Evolutionary conservation across 2,797 vertebrate genomes (phyloP), one percentile per base, ranked within the genome.

Genomic region (Sebastes variabilis): DNA sequence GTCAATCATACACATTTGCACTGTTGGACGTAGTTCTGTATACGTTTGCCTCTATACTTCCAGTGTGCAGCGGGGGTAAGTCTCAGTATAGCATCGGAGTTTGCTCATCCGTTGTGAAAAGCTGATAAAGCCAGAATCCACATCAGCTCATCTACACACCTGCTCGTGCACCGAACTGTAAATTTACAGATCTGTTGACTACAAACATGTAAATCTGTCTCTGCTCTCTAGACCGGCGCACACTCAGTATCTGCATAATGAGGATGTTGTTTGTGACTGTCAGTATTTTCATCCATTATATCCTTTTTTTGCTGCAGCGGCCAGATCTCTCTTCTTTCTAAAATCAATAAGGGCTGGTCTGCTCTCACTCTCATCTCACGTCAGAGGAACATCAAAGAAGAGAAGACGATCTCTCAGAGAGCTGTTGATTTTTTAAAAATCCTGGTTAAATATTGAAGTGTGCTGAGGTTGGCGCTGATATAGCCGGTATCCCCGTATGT

Each of bases 191-290:
- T 74, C 72, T 86, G 76, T 77, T 60, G 58, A 80, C 52, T 2
- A 8, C 65, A 86, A 80, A 87, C 77, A 85, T 24, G 60, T 58
- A 42, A 86, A 82, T 82, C 77, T 67, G 67, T 55, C 34, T 58
- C 36, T 72, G 65, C 36, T 54, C 27, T 54, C n/a, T 4, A 13
- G 58, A 36, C 49, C 69, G 30, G 18, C 7, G 27, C 22, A 52
- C 65, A 52, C 52, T 42, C 56, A 46, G 32, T 38, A 13, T 34
- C 52, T 46, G 38, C 30, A 16, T 52, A 54, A 75, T 67, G 49
- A 83, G 11, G 46, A 62, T 24, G 67, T 61, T 18, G 13, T 60
- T 27, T 46, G 22, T 5, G 20, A 14, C 8, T 14, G 69, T 69
- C 76, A 49, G 27, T 34, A 24, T 76, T 24, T 66, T 64, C 32